Evolutionary conservation across 1,140 invertebrate genomes (phyloP).

Genomic region (Lamellibrachia luymesi): DNA sequence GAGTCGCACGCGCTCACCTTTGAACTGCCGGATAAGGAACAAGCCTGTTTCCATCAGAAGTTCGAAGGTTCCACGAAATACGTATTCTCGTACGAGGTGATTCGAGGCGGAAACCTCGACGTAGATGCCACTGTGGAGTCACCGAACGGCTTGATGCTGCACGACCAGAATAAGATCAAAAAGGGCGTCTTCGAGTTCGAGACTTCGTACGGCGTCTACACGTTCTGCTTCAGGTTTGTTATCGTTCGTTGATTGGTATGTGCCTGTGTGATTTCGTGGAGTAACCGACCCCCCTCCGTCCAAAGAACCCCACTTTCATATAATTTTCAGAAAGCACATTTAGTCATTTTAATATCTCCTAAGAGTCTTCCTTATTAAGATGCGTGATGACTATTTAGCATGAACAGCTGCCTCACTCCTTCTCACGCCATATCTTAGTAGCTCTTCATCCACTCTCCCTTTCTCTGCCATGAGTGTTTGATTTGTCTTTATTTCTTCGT

Average conservation of each 20-base stretch:
- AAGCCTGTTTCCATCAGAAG: conserved; percentile 26
- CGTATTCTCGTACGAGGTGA: conserved; percentile 68
- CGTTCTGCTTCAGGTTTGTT: conserved; percentile 91
- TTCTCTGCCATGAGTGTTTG: no score
- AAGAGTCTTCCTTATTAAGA: no score
- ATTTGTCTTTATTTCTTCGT: no score
- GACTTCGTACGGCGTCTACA: conserved; percentile 74
- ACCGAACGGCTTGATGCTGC: conserved; percentile 85
- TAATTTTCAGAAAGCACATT: no score
- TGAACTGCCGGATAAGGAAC: conserved; percentile 26
- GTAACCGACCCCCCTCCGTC: no score
- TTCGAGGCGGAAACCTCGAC: conserved; percentile 96
- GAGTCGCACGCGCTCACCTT: conserved; percentile 23
- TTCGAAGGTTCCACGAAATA: conserved; percentile 27
- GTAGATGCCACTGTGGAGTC: conserved; percentile 90
- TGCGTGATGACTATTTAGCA: no score
- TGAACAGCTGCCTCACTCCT: no score
- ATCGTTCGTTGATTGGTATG: conserved; percentile 60
- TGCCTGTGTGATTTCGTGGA: not conserved
- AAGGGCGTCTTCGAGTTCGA: conserved; percentile 86
- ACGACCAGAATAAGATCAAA: conserved; percentile 83
- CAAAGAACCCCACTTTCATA: no score
- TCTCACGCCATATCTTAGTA: no score
- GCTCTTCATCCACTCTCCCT: no score
- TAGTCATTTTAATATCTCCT: no score